These are phyloP conservation scores for Standfussiana lucernea DNA, from an alignment of 2,888 invertebrate species.

Conservation along the genomic window DNA sequence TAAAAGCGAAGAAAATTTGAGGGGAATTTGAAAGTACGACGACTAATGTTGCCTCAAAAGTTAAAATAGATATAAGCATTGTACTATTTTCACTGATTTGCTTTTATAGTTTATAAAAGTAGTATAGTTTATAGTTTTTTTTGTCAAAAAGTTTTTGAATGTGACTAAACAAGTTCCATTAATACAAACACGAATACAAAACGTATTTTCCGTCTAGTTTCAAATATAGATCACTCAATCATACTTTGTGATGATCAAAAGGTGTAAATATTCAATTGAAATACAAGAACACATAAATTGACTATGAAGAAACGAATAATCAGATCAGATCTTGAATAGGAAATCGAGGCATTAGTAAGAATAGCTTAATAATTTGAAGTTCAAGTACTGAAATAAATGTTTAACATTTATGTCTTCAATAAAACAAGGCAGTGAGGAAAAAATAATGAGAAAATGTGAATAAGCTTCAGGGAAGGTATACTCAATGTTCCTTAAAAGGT, in stretches of 20 bases:
- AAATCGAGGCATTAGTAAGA: slow-evolving; percentile 27
- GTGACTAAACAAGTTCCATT: background rate
- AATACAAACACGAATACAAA: no score
- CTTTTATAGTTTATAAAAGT: background rate
- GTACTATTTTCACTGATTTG: background rate
- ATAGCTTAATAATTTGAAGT: slow-evolving; percentile 11
- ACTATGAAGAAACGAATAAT: slow-evolving; percentile 38
- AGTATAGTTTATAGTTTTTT: no score
- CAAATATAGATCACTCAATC: slow-evolving; percentile 13
- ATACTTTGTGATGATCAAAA: background rate
- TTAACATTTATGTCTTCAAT: slow-evolving; percentile 18
- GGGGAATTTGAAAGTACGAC: background rate
- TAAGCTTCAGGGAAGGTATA: slow-evolving; percentile 7
- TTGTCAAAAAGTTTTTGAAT: background rate
- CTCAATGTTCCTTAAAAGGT: slow-evolving; percentile 15
- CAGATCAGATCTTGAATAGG: slow-evolving; percentile 28
- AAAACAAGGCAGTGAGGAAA: slow-evolving; percentile 20
- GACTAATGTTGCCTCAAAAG: background rate
- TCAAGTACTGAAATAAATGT: slow-evolving; percentile 25
- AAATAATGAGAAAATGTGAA: slow-evolving; percentile 6
- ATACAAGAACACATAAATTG: slow-evolving; percentile 13
- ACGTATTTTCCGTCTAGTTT: background rate
- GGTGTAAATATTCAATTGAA: slow-evolving; percentile 10
- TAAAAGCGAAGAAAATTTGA: background rate
- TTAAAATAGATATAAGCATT: background rate